Evolutionary conservation across 2,113 vertebrate genomes (phyloP).

Genomic region (Hiodon tergisus): DNA sequence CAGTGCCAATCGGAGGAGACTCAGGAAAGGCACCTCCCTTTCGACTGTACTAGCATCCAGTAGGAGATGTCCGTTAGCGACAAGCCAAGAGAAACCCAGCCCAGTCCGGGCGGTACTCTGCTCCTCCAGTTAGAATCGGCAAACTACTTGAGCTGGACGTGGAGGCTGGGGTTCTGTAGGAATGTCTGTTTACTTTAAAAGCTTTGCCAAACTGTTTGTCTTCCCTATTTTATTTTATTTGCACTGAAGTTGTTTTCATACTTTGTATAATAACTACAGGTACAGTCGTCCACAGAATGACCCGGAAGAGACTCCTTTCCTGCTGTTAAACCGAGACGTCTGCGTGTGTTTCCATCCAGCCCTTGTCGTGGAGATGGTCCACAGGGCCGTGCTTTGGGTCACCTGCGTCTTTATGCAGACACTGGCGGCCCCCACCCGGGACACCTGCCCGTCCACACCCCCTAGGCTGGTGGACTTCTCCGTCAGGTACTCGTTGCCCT

Average conservation of each 20-base stretch:
- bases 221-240: neutral
- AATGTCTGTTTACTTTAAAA: no score
- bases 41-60: no score
- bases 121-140: no score
- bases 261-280: no score
- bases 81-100: no score
- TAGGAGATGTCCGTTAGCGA: no score
- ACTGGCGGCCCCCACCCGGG: conserved; percentile 40
- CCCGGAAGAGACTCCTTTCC: conserved; percentile 27
- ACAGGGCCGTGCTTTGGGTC: conserved; percentile 49
- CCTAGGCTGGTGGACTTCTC: conserved; percentile 69
- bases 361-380: conserved; percentile 56
- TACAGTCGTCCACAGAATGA: conserved; percentile 42
- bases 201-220: neutral
- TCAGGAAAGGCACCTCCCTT: no score
- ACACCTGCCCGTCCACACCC: conserved; percentile 59
- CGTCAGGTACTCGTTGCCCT: conserved; percentile 68
- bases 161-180: no score
- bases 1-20: no score
- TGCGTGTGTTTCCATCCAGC: conserved; percentile 23
- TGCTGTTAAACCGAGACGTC: conserved; percentile 51
- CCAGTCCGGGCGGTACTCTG: no score
- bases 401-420: conserved; percentile 60
- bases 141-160: no score
- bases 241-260: neutral